Percentiles rank a stretch among this genome's conserved stretches.
Conservation (phyloP, 2,888 invertebrate genomes). For the Cephus rjabovi region DNA sequence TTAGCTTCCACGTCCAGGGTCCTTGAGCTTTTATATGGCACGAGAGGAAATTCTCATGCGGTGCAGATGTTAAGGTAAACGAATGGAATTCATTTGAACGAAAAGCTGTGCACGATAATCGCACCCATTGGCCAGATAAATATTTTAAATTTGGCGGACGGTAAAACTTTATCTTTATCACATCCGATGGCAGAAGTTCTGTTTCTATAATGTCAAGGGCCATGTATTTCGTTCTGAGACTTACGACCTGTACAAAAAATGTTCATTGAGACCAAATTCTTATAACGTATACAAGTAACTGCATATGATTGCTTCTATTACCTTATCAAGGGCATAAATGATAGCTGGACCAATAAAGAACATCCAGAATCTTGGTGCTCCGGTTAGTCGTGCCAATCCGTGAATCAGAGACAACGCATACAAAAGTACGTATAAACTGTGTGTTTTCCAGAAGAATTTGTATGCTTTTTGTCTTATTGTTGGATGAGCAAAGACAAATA, state of each 20-base stretch:
- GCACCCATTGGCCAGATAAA: slow-evolving; percentile 93
- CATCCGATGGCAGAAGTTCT: slow-evolving; percentile 92
- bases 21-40: slow-evolving; percentile 94
- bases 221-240: slow-evolving; percentile 89
- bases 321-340: slow-evolving; percentile 90
- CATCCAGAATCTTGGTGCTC: slow-evolving; percentile 92
- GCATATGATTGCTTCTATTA: slow-evolving; percentile 47
- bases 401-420: slow-evolving; percentile 90
- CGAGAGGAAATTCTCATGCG: slow-evolving; percentile 93
- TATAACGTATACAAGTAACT: background rate
- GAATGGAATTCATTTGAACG: slow-evolving; percentile 93
- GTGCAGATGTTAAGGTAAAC: slow-evolving; percentile 94
- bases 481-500: slow-evolving; percentile 97
- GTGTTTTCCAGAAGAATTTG: slow-evolving; percentile 95
- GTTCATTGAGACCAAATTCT: background rate
- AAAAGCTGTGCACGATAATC: slow-evolving; percentile 91
- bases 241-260: slow-evolving; percentile 77
- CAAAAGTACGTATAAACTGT: slow-evolving; percentile 87
- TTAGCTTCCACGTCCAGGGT: slow-evolving; percentile 97
- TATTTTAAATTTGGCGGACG: slow-evolving; percentile 96
- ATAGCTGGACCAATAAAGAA: slow-evolving; percentile 93
- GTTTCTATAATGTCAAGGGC: slow-evolving; percentile 94
- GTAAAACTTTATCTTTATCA: slow-evolving; percentile 94
- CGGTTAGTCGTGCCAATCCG: slow-evolving; percentile 90
- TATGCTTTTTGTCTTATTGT: slow-evolving; percentile 92